Evolutionary conservation across 2,888 invertebrate species (phyloP), one percentile per base, ranked within the genome.

Genomic region (Cheilosia urbana): DNA sequence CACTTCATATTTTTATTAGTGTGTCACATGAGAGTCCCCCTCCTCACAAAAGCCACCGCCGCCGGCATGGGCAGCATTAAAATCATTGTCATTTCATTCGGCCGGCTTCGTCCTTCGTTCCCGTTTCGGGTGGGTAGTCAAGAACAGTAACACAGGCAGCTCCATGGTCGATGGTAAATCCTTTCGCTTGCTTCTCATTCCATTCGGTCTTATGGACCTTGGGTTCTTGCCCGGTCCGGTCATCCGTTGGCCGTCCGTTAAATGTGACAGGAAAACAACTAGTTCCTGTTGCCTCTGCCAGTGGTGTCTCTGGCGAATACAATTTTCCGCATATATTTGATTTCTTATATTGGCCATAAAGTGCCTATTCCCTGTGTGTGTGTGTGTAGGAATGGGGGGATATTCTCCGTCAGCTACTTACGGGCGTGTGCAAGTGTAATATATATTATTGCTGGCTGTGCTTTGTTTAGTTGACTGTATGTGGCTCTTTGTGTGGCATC

Each of bases 301-400:
- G 30, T 30, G 30, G 30, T 49, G 45, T n/a, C 21, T 76, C 49
- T 71, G 71, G 65, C 60, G 65, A 71, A 45, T 62, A 72, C 57
- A 71, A 80, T 76, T 76, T 71, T 60, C 55, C 55, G 76, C 60
- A 72, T 75, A 80, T 80, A 85, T 85, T 80, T 76, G 71, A 85
- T 80, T 85, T 85, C 84, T 72, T 80, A 71, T 80, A 66, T 85
- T 71, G 75, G 53, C 37, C 84, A 66, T 85, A 71, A 80, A 84
- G 75, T 66, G 76, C 47, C 47, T 15, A 19, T 9, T 19, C 42
- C 21, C 19, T 37, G 24, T 5, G 2, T 49, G 21, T 24, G 49
- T n/a, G 2, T 73, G n/a, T 3, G n/a, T 37, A n/a, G n/a, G n/a
- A n/a, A n/a, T n/a, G n/a, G n/a, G 17, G 47, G 42, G 21, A 19